These are phyloP conservation scores for Oreohelix idahoensis DNA, from an alignment of 1,140 invertebrate species.

Conservation along the genomic window DNA sequence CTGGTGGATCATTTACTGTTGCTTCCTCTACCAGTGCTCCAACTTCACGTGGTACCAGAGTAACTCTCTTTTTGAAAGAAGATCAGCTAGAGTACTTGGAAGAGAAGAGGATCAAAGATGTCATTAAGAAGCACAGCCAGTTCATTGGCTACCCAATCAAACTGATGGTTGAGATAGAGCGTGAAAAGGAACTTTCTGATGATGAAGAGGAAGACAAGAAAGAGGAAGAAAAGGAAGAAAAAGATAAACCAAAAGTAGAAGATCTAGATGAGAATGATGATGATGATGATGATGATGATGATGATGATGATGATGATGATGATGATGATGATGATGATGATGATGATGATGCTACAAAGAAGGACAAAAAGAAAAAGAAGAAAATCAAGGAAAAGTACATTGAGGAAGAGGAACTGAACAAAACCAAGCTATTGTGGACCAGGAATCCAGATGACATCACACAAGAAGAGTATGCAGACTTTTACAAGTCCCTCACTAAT, in stretches of 20 bases:
- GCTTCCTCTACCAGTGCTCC: constrained; percentile 95
- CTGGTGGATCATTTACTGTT: constrained; percentile 87
- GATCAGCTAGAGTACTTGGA: constrained; percentile 97
- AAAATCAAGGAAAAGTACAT: no score
- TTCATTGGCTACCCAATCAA: constrained; percentile 99
- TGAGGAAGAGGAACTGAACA: constrained; percentile 99
- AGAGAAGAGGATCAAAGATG: constrained; percentile 88
- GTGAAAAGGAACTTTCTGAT: constrained; percentile 93
- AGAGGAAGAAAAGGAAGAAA: no score
- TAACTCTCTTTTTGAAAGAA: constrained; percentile 86
- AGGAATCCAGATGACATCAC: constrained; percentile 97
- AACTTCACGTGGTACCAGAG: constrained; percentile 88
- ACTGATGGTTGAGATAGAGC: no score
- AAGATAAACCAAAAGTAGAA: no score
- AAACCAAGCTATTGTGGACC: constrained; percentile 99
- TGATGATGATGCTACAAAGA: constrained; percentile 84
- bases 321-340: no score
- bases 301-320: constrained; percentile 75
- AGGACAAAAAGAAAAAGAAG: constrained; percentile 92
- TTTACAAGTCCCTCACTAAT: constrained; percentile 98
- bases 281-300: constrained; percentile 91
- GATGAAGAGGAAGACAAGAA: no score
- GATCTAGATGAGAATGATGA: no score
- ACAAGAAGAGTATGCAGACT: constrained; percentile 98
- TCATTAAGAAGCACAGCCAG: constrained; percentile 98